Evolutionary conservation across 30 jellyfish, hydroid and myxozoan genomes (phyloP).

Genomic region (Chironex yamaguchii): DNA sequence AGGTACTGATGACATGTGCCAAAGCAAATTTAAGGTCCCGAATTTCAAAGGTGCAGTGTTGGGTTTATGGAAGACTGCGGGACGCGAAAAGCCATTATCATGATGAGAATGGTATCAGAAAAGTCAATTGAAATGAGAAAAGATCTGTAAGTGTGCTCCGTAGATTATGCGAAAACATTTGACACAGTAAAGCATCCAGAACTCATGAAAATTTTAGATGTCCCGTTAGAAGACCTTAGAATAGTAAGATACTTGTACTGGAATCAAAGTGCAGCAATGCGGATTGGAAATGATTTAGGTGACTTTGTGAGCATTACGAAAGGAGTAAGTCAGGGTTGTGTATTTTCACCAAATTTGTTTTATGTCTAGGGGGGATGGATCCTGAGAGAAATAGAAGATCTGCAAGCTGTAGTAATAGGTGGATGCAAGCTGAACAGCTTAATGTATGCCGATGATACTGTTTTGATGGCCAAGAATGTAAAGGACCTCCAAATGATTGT

Average conservation of each 20-base stretch:
- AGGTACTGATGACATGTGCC: too few species aligned
- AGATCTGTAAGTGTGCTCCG: too few species aligned
- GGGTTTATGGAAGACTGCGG: too few species aligned
- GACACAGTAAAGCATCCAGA: too few species aligned
- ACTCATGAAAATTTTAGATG: too few species aligned
- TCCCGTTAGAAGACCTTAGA: not conserved
- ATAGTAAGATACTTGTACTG: constrained; percentile 1
- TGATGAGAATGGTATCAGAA: too few species aligned
- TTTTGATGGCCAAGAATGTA: constrained; percentile 24
- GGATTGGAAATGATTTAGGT: not conserved
- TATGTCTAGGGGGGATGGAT: not conserved
- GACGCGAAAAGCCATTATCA: too few species aligned
- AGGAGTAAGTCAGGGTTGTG: constrained; percentile 13
- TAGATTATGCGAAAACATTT: too few species aligned
- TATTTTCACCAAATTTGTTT: constrained; percentile 7
- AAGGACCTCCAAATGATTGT: constrained; percentile 22
- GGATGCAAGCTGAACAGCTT: constrained; percentile 4
- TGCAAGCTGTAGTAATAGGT: not conserved
- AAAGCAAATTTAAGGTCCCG: too few species aligned
- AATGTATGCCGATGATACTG: constrained; percentile 50
- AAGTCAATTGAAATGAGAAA: too few species aligned
- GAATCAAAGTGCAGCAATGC: constrained; percentile 2
- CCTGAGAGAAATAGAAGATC: not conserved
- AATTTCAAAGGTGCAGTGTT: too few species aligned
- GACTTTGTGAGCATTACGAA: not conserved